Evolutionary conservation across 2,888 invertebrate genomes (phyloP), one percentile per base, ranked within the genome.

Genomic region (Lycia hirtaria): DNA sequence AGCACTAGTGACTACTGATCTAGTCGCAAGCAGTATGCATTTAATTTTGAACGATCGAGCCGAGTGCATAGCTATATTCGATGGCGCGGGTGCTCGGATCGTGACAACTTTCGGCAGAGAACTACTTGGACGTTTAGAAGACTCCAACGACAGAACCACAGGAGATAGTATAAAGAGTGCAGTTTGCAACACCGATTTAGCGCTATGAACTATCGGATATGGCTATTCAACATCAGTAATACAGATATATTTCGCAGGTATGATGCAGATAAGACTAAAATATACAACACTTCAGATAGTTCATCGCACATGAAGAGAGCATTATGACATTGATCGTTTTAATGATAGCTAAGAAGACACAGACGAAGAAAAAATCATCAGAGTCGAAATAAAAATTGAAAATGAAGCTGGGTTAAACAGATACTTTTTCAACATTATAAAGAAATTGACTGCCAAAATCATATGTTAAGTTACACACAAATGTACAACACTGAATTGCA

Each of bases 111-210:
- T 81, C 78, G 87, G 83, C 84, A 84, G 78, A 83, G 76, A 85
- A 85, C 85, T 87, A 76, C 71, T n/a, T 79, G 83, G 84, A 85
- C 85, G 83, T 81, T n/a, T n/a, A 83, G 83, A 85, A 84, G 87
- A 87, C 83, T 85, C 88, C 90, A 87, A 89, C 88, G 87, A 91
- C 86, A 88, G 89, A 86, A 87, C 84, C 87, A 88, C 85, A 92
- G 85, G 84, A 90, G 81, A 88, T 80, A 90, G 88, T 87, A 90
- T 91, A 92, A 91, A 92, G 92, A 92, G 91, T 90, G 92, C 92
- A 92, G 85, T 92, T 92, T 92, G 92, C 92, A 92, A 92, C 91
- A 92, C 92, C 89, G 90, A 91, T 84, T 73, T 76, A 73, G 82
- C 83, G 75, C 59, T 75, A 83, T 78, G 75, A 86, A 81, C 83